These are phyloP conservation scores for Tachysurus vachellii DNA, from an alignment of 2,113 vertebrate species.

Conservation along the genomic window DNA sequence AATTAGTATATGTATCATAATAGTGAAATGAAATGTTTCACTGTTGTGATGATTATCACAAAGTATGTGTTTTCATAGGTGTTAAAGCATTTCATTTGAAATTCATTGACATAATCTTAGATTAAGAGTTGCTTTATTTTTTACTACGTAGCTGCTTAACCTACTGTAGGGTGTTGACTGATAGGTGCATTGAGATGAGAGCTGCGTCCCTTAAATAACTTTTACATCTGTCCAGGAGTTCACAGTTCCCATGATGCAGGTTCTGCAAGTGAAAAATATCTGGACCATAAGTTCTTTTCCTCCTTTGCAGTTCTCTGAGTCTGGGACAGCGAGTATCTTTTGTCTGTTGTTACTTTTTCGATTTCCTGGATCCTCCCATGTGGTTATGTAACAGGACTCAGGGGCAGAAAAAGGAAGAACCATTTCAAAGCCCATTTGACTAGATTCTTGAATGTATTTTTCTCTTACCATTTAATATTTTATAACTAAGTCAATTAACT, in stretches of 20 bases:
- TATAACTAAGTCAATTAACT: background rate
- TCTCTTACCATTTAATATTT: background rate
- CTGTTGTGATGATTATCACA: background rate
- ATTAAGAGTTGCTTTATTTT: background rate
- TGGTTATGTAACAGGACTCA: conserved; percentile 12
- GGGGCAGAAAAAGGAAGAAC: conserved; percentile 1
- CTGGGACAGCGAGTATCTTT: background rate
- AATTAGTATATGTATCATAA: background rate
- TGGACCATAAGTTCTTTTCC: conserved; percentile 4
- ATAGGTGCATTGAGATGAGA: conserved; percentile 2
- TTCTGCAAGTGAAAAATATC: conserved; percentile 27
- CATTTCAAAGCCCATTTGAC: conserved; percentile 29
- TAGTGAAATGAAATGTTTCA: background rate
- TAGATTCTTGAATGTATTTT: conserved; percentile 10
- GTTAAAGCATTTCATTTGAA: background rate
- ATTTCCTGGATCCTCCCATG: background rate
- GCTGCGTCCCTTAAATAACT: conserved; percentile 21
- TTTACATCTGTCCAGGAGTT: conserved; percentile 44
- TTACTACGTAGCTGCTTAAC: background rate
- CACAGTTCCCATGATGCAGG: conserved; percentile 32
- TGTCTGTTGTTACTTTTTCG: background rate
- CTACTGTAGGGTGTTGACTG: background rate
- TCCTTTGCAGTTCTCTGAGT: background rate
- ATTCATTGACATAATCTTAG: background rate
- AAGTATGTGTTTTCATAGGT: background rate